phyloP scores from a whole-genome alignment of 2,113 vertebrate species.

The Collichthys lucidus region DNA sequence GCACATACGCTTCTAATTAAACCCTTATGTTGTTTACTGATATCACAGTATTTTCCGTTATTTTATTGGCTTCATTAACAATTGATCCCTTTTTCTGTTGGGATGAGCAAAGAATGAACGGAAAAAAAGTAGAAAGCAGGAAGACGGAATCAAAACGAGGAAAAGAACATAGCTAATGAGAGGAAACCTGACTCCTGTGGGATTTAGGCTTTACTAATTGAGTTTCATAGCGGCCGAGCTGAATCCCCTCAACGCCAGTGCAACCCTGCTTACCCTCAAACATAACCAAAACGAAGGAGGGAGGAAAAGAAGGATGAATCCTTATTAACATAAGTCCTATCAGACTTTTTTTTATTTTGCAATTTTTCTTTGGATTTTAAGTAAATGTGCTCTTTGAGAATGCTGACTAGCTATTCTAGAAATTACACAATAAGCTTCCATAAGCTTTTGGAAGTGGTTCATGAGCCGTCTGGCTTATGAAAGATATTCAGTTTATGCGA shows the following conservation, averaged over 20 bases:
- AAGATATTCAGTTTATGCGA: conserved; percentile 11
- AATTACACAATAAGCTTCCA: conserved; percentile 48
- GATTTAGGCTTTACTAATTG: conserved; percentile 37
- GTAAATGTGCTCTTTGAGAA: conserved; percentile 14
- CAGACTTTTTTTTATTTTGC: background rate
- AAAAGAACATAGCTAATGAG: conserved; percentile 12
- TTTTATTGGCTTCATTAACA: background rate
- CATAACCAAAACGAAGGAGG: background rate
- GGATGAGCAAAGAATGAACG: background rate
- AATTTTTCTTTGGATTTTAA: conserved; percentile 12
- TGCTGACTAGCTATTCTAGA: conserved; percentile 37
- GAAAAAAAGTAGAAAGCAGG: background rate
- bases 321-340: conserved; percentile 16
- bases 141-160: background rate
- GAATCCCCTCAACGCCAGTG: conserved; percentile 14
- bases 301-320: background rate
- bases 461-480: background rate
- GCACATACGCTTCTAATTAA: too few relatives aligned
- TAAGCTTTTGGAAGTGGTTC: conserved; percentile 41
- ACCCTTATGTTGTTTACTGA: too few relatives aligned
- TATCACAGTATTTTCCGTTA: too few relatives aligned
- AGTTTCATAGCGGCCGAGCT: conserved; percentile 24
- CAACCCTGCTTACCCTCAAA: conserved; percentile 40
- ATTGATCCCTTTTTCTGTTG: too few relatives aligned
- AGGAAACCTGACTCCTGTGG: conserved; percentile 31